Evolutionary conservation across 2,888 invertebrate genomes (phyloP).

Genomic region (Agrochola lota): DNA sequence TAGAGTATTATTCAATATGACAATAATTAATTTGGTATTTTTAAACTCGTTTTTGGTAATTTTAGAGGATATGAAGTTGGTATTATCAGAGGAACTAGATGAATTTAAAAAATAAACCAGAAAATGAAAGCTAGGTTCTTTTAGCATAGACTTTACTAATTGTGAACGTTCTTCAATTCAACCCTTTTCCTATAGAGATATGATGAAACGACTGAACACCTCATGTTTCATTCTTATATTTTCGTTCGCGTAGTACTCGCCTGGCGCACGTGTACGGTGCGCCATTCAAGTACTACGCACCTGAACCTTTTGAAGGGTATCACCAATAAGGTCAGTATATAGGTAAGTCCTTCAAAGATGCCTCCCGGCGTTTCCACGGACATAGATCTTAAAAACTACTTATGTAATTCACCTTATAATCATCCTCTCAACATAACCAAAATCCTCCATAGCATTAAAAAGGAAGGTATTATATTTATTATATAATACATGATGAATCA

Average conservation of each 20-base stretch:
- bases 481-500: neutral
- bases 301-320: neutral
- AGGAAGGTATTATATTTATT: neutral
- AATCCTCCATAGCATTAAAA: neutral
- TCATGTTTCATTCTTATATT: neutral
- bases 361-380: neutral
- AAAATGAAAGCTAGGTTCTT: neutral
- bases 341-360: neutral
- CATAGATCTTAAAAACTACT: neutral
- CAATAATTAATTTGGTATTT: slow-evolving; percentile 2
- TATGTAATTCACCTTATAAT: neutral
- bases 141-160: neutral
- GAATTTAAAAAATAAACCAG: neutral
- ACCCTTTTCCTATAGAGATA: neutral
- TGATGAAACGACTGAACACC: neutral
- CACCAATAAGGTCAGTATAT: neutral
- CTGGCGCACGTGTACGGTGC: no score
- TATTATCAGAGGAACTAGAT: neutral
- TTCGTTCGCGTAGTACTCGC: neutral
- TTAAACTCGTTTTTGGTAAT: neutral
- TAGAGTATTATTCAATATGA: slow-evolving; percentile 16
- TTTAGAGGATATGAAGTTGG: no score
- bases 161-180: neutral
- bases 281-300: neutral
- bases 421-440: neutral